phyloP scores from a whole-genome alignment of 2,797 vertebrate genomes.

The Moxostoma hubbsi region DNA sequence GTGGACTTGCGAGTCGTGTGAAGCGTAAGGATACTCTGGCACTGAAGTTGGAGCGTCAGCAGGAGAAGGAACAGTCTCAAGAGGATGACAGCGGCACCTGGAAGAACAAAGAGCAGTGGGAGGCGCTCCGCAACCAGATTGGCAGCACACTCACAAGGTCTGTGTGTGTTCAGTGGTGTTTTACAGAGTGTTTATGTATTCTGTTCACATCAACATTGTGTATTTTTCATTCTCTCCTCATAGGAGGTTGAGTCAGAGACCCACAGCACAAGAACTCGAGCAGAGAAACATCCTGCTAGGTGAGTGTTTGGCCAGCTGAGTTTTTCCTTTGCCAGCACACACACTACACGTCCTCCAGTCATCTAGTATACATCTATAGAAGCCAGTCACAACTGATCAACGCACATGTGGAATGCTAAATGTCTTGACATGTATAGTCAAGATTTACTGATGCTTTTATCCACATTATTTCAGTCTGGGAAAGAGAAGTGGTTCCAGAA shows the following conservation, averaged over 20 bases:
- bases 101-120: conserved; percentile 90
- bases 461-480: background rate
- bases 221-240: conserved; percentile 13
- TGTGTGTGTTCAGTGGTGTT: background rate
- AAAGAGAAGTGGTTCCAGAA: background rate
- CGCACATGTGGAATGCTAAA: background rate
- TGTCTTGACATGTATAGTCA: background rate
- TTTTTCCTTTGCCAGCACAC: background rate
- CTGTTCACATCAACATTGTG: conserved; percentile 16
- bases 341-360: background rate
- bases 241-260: conserved; percentile 94
- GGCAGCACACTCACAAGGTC: conserved; percentile 83
- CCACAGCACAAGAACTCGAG: conserved; percentile 88
- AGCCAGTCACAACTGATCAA: background rate
- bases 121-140: conserved; percentile 86
- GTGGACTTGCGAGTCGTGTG: conserved; percentile 87
- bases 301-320: conserved; percentile 60
- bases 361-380: background rate
- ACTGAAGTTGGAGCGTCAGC: conserved; percentile 83
- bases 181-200: background rate
- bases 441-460: background rate
- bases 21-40: conserved; percentile 93
- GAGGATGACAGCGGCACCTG: conserved; percentile 76
- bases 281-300: conserved; percentile 96
- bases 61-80: conserved; percentile 62